phyloP scores from a whole-genome alignment of 2,113 vertebrate genomes.

The Tachysurus fulvidraco region DNA sequence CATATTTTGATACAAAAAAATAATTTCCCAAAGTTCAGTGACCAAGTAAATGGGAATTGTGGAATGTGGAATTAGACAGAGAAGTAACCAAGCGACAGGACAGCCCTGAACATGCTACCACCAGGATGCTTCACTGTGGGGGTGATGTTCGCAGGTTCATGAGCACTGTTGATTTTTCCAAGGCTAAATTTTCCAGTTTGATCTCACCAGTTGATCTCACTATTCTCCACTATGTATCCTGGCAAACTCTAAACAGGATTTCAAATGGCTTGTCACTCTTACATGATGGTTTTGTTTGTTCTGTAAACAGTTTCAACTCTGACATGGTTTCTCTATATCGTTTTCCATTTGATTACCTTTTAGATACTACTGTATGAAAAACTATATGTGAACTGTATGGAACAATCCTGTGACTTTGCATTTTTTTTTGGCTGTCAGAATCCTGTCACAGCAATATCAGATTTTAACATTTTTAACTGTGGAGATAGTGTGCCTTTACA shows the following conservation, averaged over 20 bases:
- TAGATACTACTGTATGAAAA: too few species aligned
- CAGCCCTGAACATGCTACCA: background rate
- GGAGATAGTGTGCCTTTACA: too few species aligned
- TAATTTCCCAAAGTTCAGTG: background rate
- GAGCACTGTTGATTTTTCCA: background rate
- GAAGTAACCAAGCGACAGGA: background rate
- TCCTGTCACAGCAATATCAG: too few species aligned
- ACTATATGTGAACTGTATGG: too few species aligned
- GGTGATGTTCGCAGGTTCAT: background rate
- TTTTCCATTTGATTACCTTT: background rate
- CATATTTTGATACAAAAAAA: background rate
- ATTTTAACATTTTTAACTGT: too few species aligned
- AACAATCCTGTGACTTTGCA: too few species aligned
- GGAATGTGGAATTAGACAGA: background rate
- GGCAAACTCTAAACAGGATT: background rate
- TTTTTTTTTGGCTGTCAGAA: too few species aligned
- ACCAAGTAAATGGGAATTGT: background rate
- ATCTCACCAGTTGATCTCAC: background rate
- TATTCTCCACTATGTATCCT: background rate
- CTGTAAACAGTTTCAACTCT: background rate
- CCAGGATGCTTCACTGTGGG: background rate
- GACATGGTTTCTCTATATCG: background rate
- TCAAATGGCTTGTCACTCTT: background rate
- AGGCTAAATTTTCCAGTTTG: background rate
- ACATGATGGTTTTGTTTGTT: background rate